Evolutionary conservation across 1,140 invertebrate species (phyloP).

Genomic region (Diprion similis): DNA sequence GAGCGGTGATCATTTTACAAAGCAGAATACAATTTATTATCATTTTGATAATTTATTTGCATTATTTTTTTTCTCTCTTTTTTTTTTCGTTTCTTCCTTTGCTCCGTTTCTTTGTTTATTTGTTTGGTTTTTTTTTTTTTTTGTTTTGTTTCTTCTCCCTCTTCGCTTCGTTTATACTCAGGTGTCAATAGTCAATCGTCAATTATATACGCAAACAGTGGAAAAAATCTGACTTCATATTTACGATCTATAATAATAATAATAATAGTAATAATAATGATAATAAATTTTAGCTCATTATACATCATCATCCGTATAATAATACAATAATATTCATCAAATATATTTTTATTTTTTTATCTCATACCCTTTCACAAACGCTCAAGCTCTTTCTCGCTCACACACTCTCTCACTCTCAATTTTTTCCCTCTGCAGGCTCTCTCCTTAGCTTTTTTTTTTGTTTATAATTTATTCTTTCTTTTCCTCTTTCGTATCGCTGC

Average conservation of each 20-base stretch:
- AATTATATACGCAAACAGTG: conserved; percentile 52
- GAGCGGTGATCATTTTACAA: conserved; percentile 36
- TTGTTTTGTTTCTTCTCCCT: not conserved
- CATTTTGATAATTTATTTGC: conserved; percentile 46
- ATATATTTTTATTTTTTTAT: conserved; percentile 34
- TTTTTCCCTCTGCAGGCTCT: conserved; percentile 10
- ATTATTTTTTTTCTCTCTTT: not conserved
- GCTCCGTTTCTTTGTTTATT: conserved; percentile 30
- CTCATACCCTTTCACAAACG: conserved; percentile 12
- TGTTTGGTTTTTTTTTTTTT: conserved; percentile 28
- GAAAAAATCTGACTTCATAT: conserved; percentile 58
- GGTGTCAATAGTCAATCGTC: conserved; percentile 44
- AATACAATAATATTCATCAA: conserved; percentile 43
- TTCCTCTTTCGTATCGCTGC: not conserved
- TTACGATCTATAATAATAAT: conserved; percentile 50
- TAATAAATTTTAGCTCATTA: conserved; percentile 46
- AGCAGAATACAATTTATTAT: conserved; percentile 45
- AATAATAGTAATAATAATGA: conserved; percentile 36
- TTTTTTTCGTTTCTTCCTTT: not conserved
- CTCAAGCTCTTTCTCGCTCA: conserved; percentile 26
- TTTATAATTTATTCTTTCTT: not conserved
- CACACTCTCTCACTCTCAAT: conserved; percentile 17
- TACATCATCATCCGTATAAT: conserved; percentile 53
- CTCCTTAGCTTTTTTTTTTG: conserved; percentile 6
- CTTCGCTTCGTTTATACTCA: conserved; percentile 37